Percentiles rank a stretch among this genome's conserved stretches.
These are phyloP conservation scores for Agonum fuliginosum DNA, from an alignment of 2,888 invertebrate genomes.

Conservation along the genomic window DNA sequence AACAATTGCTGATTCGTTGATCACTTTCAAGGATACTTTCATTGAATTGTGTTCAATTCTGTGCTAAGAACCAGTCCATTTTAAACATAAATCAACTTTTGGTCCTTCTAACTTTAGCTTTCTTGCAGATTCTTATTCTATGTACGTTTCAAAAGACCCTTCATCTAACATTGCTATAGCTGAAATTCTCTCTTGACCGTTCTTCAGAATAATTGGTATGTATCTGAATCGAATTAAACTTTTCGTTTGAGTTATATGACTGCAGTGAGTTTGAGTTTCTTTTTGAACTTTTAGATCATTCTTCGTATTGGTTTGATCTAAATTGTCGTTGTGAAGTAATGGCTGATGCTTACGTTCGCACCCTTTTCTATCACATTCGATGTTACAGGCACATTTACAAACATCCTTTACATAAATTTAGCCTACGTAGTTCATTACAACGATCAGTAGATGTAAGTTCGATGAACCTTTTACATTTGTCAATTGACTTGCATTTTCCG, in stretches of 20 bases:
- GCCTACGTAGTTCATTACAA: too few relatives aligned
- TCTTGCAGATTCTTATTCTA: background rate
- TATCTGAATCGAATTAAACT: background rate
- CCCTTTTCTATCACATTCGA: too few relatives aligned
- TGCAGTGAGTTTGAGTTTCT: background rate
- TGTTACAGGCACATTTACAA: too few relatives aligned
- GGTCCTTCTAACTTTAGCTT: background rate
- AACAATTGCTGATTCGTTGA: too few relatives aligned
- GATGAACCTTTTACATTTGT: too few relatives aligned
- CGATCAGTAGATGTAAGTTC: too few relatives aligned
- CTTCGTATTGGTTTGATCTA: background rate
- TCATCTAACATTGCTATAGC: background rate
- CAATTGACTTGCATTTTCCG: too few relatives aligned
- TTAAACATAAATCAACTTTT: background rate
- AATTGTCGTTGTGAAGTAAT: background rate
- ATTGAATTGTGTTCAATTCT: background rate
- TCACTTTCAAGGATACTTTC: background rate
- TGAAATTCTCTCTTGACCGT: background rate
- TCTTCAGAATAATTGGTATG: background rate
- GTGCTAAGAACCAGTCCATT: background rate
- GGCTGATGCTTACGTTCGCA: too few relatives aligned
- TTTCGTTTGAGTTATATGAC: background rate
- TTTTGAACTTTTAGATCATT: background rate
- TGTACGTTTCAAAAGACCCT: background rate
- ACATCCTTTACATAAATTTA: too few relatives aligned